A percentile compares a stretch with the other conserved stretches of the same genome.
Evolutionary conservation across 2,113 vertebrate species (phyloP).

Genomic region (Machaerirhynchus nigripectus): DNA sequence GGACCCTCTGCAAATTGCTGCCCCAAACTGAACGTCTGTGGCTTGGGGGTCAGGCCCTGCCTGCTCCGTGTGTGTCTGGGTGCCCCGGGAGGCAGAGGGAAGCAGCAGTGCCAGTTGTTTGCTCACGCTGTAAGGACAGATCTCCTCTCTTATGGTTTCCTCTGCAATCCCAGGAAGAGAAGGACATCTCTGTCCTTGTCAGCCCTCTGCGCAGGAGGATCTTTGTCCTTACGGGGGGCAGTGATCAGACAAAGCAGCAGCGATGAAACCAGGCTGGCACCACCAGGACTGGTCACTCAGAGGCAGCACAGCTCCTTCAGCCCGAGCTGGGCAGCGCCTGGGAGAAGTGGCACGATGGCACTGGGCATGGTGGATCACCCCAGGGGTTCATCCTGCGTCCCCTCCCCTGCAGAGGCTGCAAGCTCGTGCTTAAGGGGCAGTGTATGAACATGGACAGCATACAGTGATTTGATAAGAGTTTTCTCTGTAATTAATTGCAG

Average conservation of each 20-base stretch:
- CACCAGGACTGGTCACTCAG: neutral
- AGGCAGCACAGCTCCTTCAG: neutral
- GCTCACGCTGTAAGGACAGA: neutral
- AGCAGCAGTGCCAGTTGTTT: neutral
- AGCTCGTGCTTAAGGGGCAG: fast-evolving
- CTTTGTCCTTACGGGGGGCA: neutral
- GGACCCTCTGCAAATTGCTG: fast-evolving
- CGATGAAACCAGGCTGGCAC: neutral
- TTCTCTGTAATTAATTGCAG: neutral
- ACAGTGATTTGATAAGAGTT: neutral
- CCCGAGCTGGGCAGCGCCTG: neutral
- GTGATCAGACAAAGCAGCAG: neutral
- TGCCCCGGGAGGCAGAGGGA: neutral
- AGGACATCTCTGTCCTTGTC: neutral
- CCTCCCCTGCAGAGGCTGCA: neutral
- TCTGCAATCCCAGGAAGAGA: neutral
- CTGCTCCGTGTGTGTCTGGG: neutral
- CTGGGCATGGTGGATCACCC: neutral
- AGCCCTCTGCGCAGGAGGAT: neutral
- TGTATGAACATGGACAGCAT: neutral
- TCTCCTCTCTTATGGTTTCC: neutral
- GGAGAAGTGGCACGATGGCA: neutral
- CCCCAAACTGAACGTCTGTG: neutral
- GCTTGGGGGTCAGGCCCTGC: neutral
- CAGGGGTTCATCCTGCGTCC: neutral